Conservation (phyloP, 2,113 vertebrate species). For the Sylvia atricapilla region DNA sequence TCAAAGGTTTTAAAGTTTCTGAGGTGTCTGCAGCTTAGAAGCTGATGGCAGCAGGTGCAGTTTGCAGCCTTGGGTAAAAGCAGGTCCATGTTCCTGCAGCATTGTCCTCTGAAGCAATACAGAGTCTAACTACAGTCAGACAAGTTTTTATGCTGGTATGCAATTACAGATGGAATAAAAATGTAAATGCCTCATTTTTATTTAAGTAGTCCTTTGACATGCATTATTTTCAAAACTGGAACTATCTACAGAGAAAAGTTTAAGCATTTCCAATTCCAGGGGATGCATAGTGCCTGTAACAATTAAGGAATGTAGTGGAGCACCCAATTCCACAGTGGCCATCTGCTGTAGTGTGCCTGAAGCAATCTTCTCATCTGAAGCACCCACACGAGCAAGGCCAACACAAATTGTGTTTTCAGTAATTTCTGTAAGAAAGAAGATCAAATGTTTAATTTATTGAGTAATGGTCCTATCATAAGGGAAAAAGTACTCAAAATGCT, state of each 20-base stretch:
- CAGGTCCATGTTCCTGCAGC: neutral
- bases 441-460: neutral
- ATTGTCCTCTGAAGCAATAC: neutral
- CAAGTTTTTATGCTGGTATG: neutral
- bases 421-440: slow-evolving; percentile 57
- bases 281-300: slow-evolving; percentile 89
- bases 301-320: slow-evolving; percentile 89
- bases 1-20: neutral
- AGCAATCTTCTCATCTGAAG: slow-evolving; percentile 82
- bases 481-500: neutral
- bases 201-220: slow-evolving; percentile 33
- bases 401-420: slow-evolving; percentile 79
- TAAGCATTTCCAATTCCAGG: slow-evolving; percentile 91
- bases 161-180: neutral
- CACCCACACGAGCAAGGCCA: slow-evolving; percentile 86
- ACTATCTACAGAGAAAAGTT: slow-evolving; percentile 76
- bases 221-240: slow-evolving; percentile 45
- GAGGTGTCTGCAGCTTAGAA: neutral
- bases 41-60: neutral
- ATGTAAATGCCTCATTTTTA: neutral
- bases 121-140: neutral
- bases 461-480: neutral
- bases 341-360: slow-evolving; percentile 82
- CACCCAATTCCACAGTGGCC: slow-evolving; percentile 82
- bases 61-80: neutral